Evolutionary conservation across 1,140 invertebrate genomes (phyloP), one percentile per base, ranked within the genome.

Genomic region (Cyphomyrmex costatus): DNA sequence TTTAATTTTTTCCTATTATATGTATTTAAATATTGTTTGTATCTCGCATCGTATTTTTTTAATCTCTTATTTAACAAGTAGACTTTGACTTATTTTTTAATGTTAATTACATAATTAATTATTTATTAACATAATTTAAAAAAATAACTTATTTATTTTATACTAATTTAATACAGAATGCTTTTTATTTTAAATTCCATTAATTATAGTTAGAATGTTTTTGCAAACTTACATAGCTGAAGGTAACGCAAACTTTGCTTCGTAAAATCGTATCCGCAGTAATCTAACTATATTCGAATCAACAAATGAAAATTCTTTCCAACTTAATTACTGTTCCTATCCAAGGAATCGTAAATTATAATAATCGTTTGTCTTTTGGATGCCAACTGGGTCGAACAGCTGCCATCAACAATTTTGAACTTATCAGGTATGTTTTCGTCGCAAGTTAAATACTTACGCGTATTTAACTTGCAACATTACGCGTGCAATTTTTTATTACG

Each of bases 251-350:
- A 80, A 80, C 77, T 80, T 80, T 12, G 30, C 30, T 14, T 66
- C n/a, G 77, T 21, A 51, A 68, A 80, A 80, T 30, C 30, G 10
- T 68, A 74, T 36, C n/a, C 30, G n/a, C 46, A n/a, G 77, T 80
- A 80, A 56, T 51, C 46, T 65, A 68, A 68, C 77, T 80, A 80
- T 80, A 63, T 80, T 80, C 63, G 77, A 80, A 68, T 80, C 77
- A 42, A 24, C 77, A 68, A 68, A 80, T 80, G 77, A 68, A 68
- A 80, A 68, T 80, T 80, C 61, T 80, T 80, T 68, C 7, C 61
- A 68, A 68, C 77, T 80, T 46, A 80, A 80, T 68, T 68, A 66
- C 27, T 27, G 14, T 66, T 19, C n/a, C 27, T 66, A 42, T 27
- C 33, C n/a, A 14, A 14, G 4, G 53, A 60, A 79, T 65, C 42